Base-by-base conservation (phyloP, 1,140 invertebrate species). In the Latrodectus geometricus region DNA sequence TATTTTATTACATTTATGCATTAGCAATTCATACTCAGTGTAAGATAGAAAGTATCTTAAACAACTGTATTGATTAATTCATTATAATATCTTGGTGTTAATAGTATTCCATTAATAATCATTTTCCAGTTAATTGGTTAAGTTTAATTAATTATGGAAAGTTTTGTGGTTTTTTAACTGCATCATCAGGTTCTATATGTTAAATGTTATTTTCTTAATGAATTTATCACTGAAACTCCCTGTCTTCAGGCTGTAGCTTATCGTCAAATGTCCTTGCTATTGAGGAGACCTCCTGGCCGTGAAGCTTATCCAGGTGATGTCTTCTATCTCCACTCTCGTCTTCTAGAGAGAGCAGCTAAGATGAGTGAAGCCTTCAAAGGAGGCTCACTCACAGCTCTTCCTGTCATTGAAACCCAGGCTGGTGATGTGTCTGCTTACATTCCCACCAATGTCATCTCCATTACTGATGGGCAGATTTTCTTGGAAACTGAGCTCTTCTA, bases 371-470 rank as follows among this genome's bases (percentile, higher is more conserved):
- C 94, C 83, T 94, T 97, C 91, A 97, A 97, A 88, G 98, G 99
- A 92, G 99, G 99, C 89, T 99, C 98, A 21, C 93, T 99, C 79
- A 99, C 99, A 89, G 98, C 99, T 89, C 93, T 99, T 88, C 99
- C 99, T 20, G 89, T 89, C 66, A 89, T 89, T 83, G 89, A 89
- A 61, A 89, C 89, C 35, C 95, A 98, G 93, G 99, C 99, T 91
- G 99, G 99, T 93, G 99, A 99, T 93, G 99, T 99, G 92, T 99
- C 98, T 74, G 99, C 99, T 88, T 99, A 99, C 95, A 99, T 99
- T 95, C 99, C 99, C 91, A 99, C 99, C 92, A 99, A 99, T 92
- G 99, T 99, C 88, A 99, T 99, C 93, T 99, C 98, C 91, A 99
- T 99, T 92, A 99, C 99, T 90, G 99, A 99, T 90, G 99, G 99